Evolutionary conservation across 2,888 invertebrate species (phyloP), one percentile per base, ranked within the genome.

Genomic region (Auanema sp.): DNA sequence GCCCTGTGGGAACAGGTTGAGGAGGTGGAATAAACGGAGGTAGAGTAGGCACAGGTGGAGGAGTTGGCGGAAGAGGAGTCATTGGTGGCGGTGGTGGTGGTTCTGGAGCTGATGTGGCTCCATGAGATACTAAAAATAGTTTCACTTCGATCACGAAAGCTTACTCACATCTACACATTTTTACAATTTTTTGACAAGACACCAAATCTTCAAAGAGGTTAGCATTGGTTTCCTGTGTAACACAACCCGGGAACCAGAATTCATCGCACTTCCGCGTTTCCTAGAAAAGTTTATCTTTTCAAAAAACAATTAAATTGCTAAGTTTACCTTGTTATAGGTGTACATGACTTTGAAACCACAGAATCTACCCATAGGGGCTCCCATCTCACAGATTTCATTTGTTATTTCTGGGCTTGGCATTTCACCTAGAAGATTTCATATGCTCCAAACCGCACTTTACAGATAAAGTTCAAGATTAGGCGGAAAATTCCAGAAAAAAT

Each of bases 161-260:
- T 47, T 8, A 66, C 71, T 64, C 57, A 79, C 79, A 72, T 59
- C 62, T 63, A 57, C 81, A 81, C 54, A 77, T 62, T 21, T 70
- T 65, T 10, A 79, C 79, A 16, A 79, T 65, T 51, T 63, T 69
- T 49, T 71, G 67, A 58, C 81, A 81, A 24, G 68, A 64, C 24
- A 67, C 70, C 42, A 71, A 65, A 18, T 72, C 67, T 42, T 78
- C 75, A 64, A 81, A 81, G 1, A 81, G 65, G 63, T 81, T 81
- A 14, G 77, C 75, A 61, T 83, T 81, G 16, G 81, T 81, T 12
- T 77, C 75, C 10, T 66, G 69, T 1, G 79, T 81, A 16, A 68
- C 59, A 64, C 81, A 81, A 14, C 81, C 78, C 16, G 80, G 79
- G 59, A 80, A 80, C 78, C 79, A 79, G 58, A 80, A 80, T 59